phyloP scores from a whole-genome alignment of 2,888 invertebrate species.

The Timema cristinae region DNA sequence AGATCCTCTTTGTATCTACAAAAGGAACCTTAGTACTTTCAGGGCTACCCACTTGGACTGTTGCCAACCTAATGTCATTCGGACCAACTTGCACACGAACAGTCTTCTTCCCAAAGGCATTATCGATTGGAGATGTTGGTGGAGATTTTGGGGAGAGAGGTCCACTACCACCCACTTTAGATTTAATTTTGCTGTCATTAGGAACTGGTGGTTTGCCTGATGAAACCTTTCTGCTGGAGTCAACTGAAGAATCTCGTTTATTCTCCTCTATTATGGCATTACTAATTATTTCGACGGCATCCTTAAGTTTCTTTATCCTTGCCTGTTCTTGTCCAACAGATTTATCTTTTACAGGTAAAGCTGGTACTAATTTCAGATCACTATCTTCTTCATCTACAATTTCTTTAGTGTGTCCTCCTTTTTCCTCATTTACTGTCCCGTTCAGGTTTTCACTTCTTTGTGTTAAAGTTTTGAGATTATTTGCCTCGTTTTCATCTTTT shows the following conservation, averaged over 20 bases:
- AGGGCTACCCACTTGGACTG: slow-evolving; percentile 44
- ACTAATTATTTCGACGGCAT: slow-evolving; percentile 68
- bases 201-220: slow-evolving; percentile 25
- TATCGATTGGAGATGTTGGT: slow-evolving; percentile 20
- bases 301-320: slow-evolving; percentile 55
- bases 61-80: slow-evolving; percentile 44
- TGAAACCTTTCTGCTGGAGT: slow-evolving; percentile 14
- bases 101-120: slow-evolving; percentile 23
- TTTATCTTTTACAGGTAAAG: slow-evolving; percentile 20
- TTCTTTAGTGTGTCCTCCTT: slow-evolving; percentile 40
- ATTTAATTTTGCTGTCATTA: slow-evolving; percentile 13
- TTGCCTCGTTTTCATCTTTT: slow-evolving; percentile 1
- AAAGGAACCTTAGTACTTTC: slow-evolving; percentile 25
- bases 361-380: slow-evolving; percentile 23
- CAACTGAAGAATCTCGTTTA: background rate
- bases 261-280: slow-evolving; percentile 53
- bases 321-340: slow-evolving; percentile 23
- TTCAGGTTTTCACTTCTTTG: slow-evolving; percentile 41
- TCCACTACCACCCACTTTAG: slow-evolving; percentile 6
- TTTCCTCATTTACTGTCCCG: slow-evolving; percentile 40
- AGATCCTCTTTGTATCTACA: background rate
- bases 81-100: slow-evolving; percentile 41
- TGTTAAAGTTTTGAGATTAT: background rate
- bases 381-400: slow-evolving; percentile 32
- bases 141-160: slow-evolving; percentile 21